A percentile compares a stretch with the other conserved stretches of the same genome.
Evolutionary conservation across 2,888 invertebrate genomes (phyloP).

Genomic region (Yponomeuta cagnagella): DNA sequence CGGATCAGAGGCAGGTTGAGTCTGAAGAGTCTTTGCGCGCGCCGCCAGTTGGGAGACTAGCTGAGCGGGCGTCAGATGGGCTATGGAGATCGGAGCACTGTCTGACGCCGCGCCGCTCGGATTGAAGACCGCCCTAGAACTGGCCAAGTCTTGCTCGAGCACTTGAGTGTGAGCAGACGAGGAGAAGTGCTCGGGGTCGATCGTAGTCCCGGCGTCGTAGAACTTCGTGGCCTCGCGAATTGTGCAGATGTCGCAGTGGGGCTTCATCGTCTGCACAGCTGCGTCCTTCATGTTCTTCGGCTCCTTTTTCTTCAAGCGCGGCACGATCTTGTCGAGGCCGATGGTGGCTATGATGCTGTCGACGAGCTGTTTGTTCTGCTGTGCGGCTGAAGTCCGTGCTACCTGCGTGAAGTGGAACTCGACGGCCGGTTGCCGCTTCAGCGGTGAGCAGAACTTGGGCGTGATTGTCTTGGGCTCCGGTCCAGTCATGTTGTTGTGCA

Average conservation of each 20-base stretch:
- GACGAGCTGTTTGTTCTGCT: slow-evolving; percentile 57
- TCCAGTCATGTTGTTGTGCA: slow-evolving; percentile 40
- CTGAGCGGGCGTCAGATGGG: slow-evolving; percentile 66
- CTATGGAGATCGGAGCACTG: slow-evolving; percentile 56
- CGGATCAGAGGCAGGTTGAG: neutral
- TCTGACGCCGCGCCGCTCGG: slow-evolving; percentile 51
- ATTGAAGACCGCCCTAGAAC: slow-evolving; percentile 57
- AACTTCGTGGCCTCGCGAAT: slow-evolving; percentile 48
- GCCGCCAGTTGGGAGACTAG: slow-evolving; percentile 65
- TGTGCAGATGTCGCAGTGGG: slow-evolving; percentile 59
- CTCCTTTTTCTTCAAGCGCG: slow-evolving; percentile 44
- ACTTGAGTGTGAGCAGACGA: slow-evolving; percentile 60
- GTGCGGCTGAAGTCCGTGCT: slow-evolving; percentile 30
- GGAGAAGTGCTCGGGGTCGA: slow-evolving; percentile 45
- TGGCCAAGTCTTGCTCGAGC: slow-evolving; percentile 57
- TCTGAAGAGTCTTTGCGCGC: slow-evolving; percentile 60
- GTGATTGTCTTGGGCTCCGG: slow-evolving; percentile 39
- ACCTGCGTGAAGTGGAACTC: slow-evolving; percentile 56
- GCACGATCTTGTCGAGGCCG: slow-evolving; percentile 46
- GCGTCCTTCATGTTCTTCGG: slow-evolving; percentile 49
- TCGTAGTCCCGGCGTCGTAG: slow-evolving; percentile 36
- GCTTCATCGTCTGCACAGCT: slow-evolving; percentile 55
- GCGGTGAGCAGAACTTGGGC: slow-evolving; percentile 56
- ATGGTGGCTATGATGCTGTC: slow-evolving; percentile 53
- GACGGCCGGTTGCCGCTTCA: slow-evolving; percentile 53